Percentiles rank a stretch among this genome's conserved stretches.
Conservation (phyloP, 1,140 invertebrate species). For the Daktulosphaira vitifoliae region DNA sequence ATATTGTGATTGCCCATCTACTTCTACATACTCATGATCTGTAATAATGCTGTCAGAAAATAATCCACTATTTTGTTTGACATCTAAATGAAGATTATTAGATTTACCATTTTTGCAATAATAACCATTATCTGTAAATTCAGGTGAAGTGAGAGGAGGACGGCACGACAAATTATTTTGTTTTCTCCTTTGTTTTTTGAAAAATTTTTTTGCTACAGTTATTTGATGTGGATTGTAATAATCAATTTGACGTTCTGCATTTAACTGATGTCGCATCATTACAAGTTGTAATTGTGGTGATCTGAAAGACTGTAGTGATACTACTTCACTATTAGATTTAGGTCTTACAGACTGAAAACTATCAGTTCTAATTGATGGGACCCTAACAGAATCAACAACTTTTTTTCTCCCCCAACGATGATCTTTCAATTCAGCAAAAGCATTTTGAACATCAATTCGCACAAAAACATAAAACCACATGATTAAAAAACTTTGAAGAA, state of each 20-base stretch:
- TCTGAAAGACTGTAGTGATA: constrained; percentile 60
- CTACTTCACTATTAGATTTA: constrained; percentile 50
- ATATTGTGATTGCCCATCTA: constrained; percentile 9
- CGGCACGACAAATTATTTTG: constrained; percentile 54
- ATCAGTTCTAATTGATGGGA: constrained; percentile 34
- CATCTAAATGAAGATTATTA: background rate
- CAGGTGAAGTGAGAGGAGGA: constrained; percentile 23
- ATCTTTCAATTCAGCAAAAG: constrained; percentile 58
- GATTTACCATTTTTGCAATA: constrained; percentile 26
- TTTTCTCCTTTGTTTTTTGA: constrained; percentile 67
- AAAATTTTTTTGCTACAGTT: constrained; percentile 82
- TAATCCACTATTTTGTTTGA: constrained; percentile 10
- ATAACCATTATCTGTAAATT: constrained; percentile 19
- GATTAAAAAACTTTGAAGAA: constrained; percentile 68
- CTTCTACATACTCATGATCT: constrained; percentile 29
- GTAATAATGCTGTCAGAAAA: constrained; percentile 17
- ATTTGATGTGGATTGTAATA: constrained; percentile 91
- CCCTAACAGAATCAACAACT: constrained; percentile 2
- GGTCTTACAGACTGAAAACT: constrained; percentile 10
- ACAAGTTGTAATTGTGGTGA: constrained; percentile 58
- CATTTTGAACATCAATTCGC: constrained; percentile 66
- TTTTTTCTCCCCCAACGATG: constrained; percentile 23
- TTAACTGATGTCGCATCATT: constrained; percentile 55
- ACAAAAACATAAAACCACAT: constrained; percentile 77
- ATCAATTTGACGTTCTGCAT: constrained; percentile 51